These are phyloP conservation scores for Listronotus bonariensis DNA, from an alignment of 1,140 invertebrate species.

Conservation along the genomic window DNA sequence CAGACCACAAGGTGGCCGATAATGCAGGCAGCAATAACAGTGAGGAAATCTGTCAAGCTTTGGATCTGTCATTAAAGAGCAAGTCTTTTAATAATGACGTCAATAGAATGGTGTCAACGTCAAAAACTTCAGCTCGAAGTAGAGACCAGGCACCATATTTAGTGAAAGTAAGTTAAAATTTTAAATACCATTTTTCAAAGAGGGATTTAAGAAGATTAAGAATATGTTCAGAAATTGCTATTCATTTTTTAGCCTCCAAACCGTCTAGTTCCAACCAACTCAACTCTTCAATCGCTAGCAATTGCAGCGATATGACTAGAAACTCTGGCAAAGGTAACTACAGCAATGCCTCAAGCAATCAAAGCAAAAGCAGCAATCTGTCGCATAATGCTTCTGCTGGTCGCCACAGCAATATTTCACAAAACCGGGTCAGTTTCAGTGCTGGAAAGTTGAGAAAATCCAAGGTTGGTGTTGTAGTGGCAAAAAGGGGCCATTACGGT, in stretches of 20 bases:
- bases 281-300: neutral
- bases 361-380: neutral
- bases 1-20: too few species aligned
- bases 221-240: too few species aligned
- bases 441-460: neutral
- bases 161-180: neutral
- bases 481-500: conserved; percentile 2
- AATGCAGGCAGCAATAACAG: too few species aligned
- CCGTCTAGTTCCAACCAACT: neutral
- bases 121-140: neutral
- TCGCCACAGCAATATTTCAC: conserved; percentile 1
- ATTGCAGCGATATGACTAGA: neutral
- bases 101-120: neutral
- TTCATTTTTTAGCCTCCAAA: conserved; percentile 3
- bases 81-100: neutral
- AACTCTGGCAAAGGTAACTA: neutral
- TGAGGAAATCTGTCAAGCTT: neutral
- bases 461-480: neutral
- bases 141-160: neutral
- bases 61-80: conserved; percentile 7
- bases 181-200: too few species aligned
- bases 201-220: too few species aligned
- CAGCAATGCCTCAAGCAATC: neutral
- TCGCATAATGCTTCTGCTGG: neutral
- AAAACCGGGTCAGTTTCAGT: neutral